phyloP scores from a whole-genome alignment of 2,888 invertebrate species.

The Nomada fabriciana region DNA sequence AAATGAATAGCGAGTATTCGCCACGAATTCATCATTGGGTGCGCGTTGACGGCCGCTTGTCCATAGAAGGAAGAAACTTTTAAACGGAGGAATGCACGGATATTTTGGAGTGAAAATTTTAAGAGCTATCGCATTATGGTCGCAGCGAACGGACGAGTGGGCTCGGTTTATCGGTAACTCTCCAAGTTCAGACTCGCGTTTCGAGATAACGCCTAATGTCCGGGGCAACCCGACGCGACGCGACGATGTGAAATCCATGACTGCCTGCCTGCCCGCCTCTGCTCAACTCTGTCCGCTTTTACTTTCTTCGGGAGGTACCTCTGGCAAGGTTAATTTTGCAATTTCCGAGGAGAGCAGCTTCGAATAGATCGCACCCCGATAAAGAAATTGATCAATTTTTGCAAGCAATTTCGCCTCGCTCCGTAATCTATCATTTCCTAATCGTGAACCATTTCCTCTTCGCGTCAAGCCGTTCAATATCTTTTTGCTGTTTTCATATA shows the following conservation, averaged over 20 bases:
- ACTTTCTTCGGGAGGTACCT: slow-evolving; percentile 6
- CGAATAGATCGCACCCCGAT: slow-evolving; percentile 29
- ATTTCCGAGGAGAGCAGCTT: slow-evolving; percentile 23
- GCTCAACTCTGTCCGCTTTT: neutral
- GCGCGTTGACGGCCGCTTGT: too few relatives aligned
- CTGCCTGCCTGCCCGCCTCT: neutral
- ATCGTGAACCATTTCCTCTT: slow-evolving; percentile 39
- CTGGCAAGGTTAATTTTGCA: slow-evolving; percentile 36
- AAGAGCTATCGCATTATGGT: slow-evolving; percentile 35
- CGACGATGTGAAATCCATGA: slow-evolving; percentile 19
- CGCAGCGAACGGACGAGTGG: slow-evolving; percentile 13
- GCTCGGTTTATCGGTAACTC: slow-evolving; percentile 43
- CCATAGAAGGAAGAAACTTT: neutral
- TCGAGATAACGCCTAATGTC: slow-evolving; percentile 59
- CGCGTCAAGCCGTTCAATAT: slow-evolving; percentile 20
- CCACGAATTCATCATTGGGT: neutral
- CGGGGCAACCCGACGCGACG: slow-evolving; percentile 27
- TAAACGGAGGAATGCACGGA: neutral
- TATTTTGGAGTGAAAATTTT: slow-evolving; percentile 23
- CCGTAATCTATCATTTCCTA: slow-evolving; percentile 47
- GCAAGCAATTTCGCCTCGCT: slow-evolving; percentile 14
- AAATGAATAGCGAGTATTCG: neutral
- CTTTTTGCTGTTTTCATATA: slow-evolving; percentile 46
- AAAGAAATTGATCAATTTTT: slow-evolving; percentile 55
- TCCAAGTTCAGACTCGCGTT: slow-evolving; percentile 47